Evolutionary conservation across 1,140 invertebrate species (phyloP).

Genomic region (Periplaneta americana): DNA sequence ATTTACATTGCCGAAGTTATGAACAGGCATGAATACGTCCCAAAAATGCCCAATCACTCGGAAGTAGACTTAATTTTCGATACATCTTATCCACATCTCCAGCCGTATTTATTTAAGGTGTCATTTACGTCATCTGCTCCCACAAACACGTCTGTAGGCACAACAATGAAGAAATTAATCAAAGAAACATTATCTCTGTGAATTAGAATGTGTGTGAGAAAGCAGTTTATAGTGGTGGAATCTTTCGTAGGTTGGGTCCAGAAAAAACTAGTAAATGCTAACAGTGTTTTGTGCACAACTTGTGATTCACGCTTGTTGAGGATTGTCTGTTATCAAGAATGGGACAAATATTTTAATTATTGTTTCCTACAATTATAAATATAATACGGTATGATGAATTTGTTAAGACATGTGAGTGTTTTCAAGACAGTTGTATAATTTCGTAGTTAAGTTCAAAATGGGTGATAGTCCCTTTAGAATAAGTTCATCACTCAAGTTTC

Average conservation of each 20-base stretch:
- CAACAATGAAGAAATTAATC: constrained; percentile 84
- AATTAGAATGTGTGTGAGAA: constrained; percentile 24
- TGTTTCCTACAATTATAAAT: neutral
- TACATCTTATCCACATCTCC: constrained; percentile 84
- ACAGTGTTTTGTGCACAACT: neutral
- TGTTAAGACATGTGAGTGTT: neutral
- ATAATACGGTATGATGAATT: constrained; percentile 20
- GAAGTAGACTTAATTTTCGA: constrained; percentile 93
- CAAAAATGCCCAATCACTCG: constrained; percentile 88
- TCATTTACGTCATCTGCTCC: constrained; percentile 70
- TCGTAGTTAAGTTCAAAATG: neutral
- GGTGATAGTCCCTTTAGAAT: neutral
- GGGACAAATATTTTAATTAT: neutral
- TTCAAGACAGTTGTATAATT: neutral
- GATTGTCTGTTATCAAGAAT: neutral
- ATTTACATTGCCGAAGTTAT: constrained; percentile 91
- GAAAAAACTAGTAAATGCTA: neutral
- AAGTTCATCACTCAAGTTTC: neutral
- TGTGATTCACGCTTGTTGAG: neutral
- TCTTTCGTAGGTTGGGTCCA: neutral
- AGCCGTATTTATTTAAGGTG: constrained; percentile 91
- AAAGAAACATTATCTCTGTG: constrained; percentile 78
- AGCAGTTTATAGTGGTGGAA: neutral
- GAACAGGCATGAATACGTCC: constrained; percentile 91
- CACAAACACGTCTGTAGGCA: constrained; percentile 66